Evolutionary conservation across 1,140 invertebrate species (phyloP), one percentile per base, ranked within the genome.

Genomic region (Holcopasites calliopsidis): DNA sequence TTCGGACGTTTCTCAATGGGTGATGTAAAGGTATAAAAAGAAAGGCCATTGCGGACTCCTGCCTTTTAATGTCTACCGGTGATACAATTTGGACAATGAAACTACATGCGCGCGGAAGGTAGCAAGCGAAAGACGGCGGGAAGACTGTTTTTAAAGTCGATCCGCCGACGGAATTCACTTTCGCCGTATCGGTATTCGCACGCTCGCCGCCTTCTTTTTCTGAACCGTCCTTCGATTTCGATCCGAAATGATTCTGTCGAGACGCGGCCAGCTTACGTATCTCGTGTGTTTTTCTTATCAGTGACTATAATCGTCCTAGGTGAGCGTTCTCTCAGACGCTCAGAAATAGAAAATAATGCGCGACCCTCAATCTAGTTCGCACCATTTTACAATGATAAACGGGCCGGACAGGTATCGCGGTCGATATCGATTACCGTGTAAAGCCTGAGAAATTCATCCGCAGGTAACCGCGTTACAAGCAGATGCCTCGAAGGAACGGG

Each of bases 171-270:
- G 84, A 86, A 84, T 86, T 86, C 76, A 86, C 85, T 86, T 86
- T 86, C 85, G 81, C 84, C 58, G 68, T 69, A 69, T 66, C 55
- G 23, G 16, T 52, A 75, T 80, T 85, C 84, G 69, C 83, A 80
- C 81, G 80, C 84, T 81, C 80, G 75, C 65, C 80, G 83, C 78
- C 81, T 78, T 78, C 78, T 81, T 86, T 85, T 83, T 83, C 77
- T 69, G 82, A 73, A 82, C 47, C 76, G 60, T 49, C 42, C 44
- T 47, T 76, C 60, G 79, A 49, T 82, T 61, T 57, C 49, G 26
- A n/a, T 1, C 57, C 13, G 21, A 11, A 13, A 28, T 52, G 40
- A 42, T 38, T 31, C 26, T n/a, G 18, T n/a, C 49, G 73, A 70
- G 70, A 65, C 74, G 33, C 33, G 21, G 10, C 21, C 16, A n/a